These are phyloP conservation scores for Shinisaurus crocodilurus DNA, from an alignment of 2,113 vertebrate species.

Conservation along the genomic window DNA sequence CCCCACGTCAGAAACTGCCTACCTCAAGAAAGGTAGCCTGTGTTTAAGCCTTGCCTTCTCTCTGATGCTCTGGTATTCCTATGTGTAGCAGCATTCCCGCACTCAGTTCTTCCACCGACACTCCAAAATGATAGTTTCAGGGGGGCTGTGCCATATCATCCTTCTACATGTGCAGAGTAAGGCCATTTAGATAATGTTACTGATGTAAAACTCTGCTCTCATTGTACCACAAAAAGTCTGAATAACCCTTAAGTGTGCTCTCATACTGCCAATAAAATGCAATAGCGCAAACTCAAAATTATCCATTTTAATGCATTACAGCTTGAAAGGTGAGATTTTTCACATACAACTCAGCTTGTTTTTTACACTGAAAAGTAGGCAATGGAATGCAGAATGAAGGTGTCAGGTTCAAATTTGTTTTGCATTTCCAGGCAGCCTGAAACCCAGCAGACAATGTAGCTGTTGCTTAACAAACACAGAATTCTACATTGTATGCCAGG, in stretches of 20 bases:
- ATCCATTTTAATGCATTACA: constrained; percentile 2
- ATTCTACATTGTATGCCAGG: constrained; percentile 99
- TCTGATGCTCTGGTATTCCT: not conserved
- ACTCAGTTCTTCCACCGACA: not conserved
- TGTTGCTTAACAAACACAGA: constrained; percentile 98
- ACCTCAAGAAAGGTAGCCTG: not conserved
- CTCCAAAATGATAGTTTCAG: not conserved
- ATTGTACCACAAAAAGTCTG: not conserved
- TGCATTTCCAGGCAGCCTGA: constrained; percentile 88
- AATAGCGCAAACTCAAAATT: not conserved
- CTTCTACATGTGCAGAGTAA: not conserved
- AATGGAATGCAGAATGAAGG: constrained; percentile 9
- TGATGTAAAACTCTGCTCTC: not conserved
- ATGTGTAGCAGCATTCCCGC: not conserved
- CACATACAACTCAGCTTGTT: not conserved
- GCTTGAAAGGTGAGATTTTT: not conserved
- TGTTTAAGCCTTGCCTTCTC: not conserved
- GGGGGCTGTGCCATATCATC: not conserved
- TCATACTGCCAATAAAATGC: not conserved
- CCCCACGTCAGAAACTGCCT: not conserved
- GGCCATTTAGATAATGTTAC: not conserved
- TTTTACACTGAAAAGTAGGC: constrained; percentile 4
- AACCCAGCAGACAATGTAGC: constrained; percentile 99
- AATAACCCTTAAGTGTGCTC: not conserved
- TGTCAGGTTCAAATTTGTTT: constrained; percentile 50